Evolutionary conservation across 2,797 vertebrate genomes (phyloP).

Genomic region (Clamator glandarius): DNA sequence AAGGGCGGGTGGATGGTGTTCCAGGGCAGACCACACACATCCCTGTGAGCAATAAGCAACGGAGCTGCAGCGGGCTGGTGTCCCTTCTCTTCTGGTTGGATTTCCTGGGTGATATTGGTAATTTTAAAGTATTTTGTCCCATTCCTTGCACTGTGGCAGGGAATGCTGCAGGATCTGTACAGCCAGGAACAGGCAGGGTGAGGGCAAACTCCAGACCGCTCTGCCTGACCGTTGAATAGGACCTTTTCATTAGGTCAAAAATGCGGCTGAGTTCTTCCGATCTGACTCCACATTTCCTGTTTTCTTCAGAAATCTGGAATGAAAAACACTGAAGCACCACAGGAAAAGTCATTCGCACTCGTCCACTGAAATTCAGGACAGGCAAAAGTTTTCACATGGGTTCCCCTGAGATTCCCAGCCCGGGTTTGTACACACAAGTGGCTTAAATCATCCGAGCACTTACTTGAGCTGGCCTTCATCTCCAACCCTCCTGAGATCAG

Average conservation of each 20-base stretch:
- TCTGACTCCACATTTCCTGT: slow-evolving; percentile 6
- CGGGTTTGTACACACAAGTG: not conserved
- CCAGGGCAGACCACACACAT: rapidly evolving
- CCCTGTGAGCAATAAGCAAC: rapidly evolving
- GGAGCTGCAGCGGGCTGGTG: not conserved
- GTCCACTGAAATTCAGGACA: not conserved
- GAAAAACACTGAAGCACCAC: not conserved
- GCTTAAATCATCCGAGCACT: not conserved
- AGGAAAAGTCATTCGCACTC: not conserved
- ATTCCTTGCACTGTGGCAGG: not conserved
- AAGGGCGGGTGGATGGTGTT: rapidly evolving
- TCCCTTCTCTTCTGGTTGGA: not conserved
- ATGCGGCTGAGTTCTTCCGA: not conserved
- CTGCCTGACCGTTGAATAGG: not conserved
- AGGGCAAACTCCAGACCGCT: not conserved
- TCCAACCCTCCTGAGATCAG: not conserved
- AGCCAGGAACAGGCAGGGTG: not conserved
- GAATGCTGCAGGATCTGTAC: not conserved
- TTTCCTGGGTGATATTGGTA: rapidly evolving
- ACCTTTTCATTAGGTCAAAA: not conserved
- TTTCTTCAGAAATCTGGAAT: slow-evolving; percentile 8
- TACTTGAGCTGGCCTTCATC: not conserved
- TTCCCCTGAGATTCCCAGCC: not conserved
- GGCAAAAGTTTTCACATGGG: not conserved
- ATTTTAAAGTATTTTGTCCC: not conserved